phyloP scores from a whole-genome alignment of 2,888 invertebrate species.

The Drosophila rubida region DNA sequence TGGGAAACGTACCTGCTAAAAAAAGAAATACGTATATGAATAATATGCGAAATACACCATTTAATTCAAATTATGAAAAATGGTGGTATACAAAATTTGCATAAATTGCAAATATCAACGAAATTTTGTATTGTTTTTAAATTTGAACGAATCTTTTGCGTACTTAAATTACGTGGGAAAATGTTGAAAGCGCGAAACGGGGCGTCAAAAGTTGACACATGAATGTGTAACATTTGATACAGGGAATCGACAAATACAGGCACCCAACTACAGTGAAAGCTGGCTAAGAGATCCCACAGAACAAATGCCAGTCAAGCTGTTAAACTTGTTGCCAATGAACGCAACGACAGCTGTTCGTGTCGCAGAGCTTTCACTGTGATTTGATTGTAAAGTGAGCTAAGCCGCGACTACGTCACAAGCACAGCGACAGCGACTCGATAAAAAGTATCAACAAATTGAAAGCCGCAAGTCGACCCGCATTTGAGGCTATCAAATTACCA shows the following conservation, averaged over 20 bases:
- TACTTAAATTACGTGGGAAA: slow-evolving; percentile 60
- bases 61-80: slow-evolving; percentile 43
- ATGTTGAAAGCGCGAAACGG: slow-evolving; percentile 27
- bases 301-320: too few relatives aligned
- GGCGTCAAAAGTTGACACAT: slow-evolving; percentile 55
- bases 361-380: slow-evolving; percentile 6
- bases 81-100: slow-evolving; percentile 41
- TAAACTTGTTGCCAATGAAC: background rate
- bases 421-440: slow-evolving; percentile 16
- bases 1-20: slow-evolving; percentile 33
- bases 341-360: background rate
- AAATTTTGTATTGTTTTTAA: background rate
- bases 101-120: slow-evolving; percentile 36
- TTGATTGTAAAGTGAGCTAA: slow-evolving; percentile 8
- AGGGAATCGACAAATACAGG: slow-evolving; percentile 17
- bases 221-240: slow-evolving; percentile 54
- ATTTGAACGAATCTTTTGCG: slow-evolving; percentile 6
- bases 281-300: too few relatives aligned
- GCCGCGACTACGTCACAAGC: slow-evolving; percentile 9
- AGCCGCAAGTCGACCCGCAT: slow-evolving; percentile 67
- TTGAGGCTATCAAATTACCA: slow-evolving; percentile 68
- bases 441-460: slow-evolving; percentile 59
- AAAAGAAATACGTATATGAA: slow-evolving; percentile 1
- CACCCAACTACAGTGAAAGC: slow-evolving; percentile 12
- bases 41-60: slow-evolving; percentile 27